Conservation (phyloP, 1,140 invertebrate species). For the Leptoteleia sp. region DNA sequence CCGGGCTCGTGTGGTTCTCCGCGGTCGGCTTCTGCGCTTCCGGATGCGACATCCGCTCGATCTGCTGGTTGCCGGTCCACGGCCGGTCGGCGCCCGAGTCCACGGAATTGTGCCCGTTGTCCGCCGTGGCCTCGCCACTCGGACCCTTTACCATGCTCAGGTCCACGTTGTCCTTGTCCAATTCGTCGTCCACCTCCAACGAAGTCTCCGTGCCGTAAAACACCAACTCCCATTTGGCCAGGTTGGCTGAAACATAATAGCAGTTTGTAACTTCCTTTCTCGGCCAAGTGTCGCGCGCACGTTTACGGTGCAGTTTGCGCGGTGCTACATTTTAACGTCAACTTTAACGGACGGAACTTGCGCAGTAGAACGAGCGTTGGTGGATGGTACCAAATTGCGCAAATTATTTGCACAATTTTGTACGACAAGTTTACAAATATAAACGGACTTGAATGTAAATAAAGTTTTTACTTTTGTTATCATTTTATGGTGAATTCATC, state of each 20-base stretch:
- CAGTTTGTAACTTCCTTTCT: neutral
- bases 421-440: too few relatives aligned
- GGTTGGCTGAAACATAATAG: conserved; percentile 76
- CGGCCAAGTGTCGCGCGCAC: too few relatives aligned
- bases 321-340: too few relatives aligned
- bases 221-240: conserved; percentile 82
- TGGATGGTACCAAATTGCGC: too few relatives aligned
- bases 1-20: conserved; percentile 73
- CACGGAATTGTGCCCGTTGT: conserved; percentile 69
- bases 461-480: too few relatives aligned
- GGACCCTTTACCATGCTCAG: conserved; percentile 47
- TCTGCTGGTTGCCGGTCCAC: conserved; percentile 75
- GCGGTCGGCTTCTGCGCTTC: conserved; percentile 75
- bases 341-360: too few relatives aligned
- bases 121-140: conserved; percentile 49
- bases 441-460: too few relatives aligned
- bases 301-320: too few relatives aligned
- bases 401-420: too few relatives aligned
- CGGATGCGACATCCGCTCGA: conserved; percentile 75
- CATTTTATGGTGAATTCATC: too few relatives aligned
- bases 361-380: too few relatives aligned
- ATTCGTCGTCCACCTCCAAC: conserved; percentile 76
- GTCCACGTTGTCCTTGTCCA: conserved; percentile 72
- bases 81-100: conserved; percentile 70
- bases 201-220: conserved; percentile 83